Conservation (phyloP, 2,113 vertebrate species). For the Oplegnathus fasciatus region DNA sequence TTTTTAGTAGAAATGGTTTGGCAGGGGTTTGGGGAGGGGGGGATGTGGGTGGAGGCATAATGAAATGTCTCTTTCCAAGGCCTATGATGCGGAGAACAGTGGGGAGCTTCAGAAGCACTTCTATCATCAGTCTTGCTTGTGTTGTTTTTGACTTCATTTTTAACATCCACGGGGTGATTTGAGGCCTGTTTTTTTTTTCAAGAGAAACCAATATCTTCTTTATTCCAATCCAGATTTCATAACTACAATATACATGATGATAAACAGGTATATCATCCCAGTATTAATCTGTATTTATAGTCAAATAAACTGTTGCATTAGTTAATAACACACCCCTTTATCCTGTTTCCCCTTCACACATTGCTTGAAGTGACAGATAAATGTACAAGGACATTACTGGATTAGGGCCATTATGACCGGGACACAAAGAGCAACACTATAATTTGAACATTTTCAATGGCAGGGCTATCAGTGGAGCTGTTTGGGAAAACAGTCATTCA, state of each 20-base stretch:
- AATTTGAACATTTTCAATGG: constrained; percentile 74
- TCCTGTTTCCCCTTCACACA: constrained; percentile 18
- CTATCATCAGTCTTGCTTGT: constrained; percentile 21
- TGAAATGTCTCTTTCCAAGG: constrained; percentile 30
- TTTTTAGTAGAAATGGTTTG: constrained; percentile 47
- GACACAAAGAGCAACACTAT: constrained; percentile 70
- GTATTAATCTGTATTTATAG: not conserved
- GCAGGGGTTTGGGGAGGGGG: not conserved
- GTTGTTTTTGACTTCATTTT: constrained; percentile 41
- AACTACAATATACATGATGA: not conserved
- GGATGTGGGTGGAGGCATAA: constrained; percentile 31
- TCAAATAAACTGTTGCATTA: constrained; percentile 7
- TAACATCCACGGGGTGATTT: not conserved
- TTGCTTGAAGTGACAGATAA: constrained; percentile 51
- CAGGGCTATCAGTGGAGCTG: constrained; percentile 65
- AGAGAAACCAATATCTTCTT: not conserved
- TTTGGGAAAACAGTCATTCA: constrained; percentile 76
- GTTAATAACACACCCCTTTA: not conserved
- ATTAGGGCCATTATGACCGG: constrained; percentile 68
- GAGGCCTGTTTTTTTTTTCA: not conserved
- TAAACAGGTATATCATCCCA: not conserved
- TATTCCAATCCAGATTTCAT: not conserved
- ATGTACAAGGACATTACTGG: constrained; percentile 59
- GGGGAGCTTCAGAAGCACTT: constrained; percentile 23
- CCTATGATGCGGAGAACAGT: constrained; percentile 43